Evolutionary conservation across 2,113 vertebrate species (phyloP), one percentile per base, ranked within the genome.

Genomic region (Melanerpes formicivorus): DNA sequence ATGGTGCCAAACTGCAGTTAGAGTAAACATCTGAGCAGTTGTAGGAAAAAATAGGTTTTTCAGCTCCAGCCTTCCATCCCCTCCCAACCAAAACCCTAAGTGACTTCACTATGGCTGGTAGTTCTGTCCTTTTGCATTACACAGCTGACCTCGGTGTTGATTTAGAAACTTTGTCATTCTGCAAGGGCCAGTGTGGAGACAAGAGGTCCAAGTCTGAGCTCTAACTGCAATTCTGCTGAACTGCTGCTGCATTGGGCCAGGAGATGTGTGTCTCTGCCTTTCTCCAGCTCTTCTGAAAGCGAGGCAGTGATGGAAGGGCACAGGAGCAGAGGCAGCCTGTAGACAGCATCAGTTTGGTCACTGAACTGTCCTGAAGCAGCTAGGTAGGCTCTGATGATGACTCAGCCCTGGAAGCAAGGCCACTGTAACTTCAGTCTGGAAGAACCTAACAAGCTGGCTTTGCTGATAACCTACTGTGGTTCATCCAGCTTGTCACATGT

Each of bases 101-200:
- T 9, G 40, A 59, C n/a, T 19, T 63, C 56, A 26, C 54, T 6
- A 3, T 23, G 75, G 70, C 18, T 27, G 37, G 59, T 1, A 1
- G 40, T 10, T 72, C 54, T 0, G 0, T 32, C 12, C 23, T 32
- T 77, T 48, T 9, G 40, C 80, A 63, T 67, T 58, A 27, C 5
- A 10, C 9, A 5, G 46, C 64, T 27, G 64, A 40, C 11, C 54
- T 18, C 30, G 11, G 13, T 52, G 55, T 30, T 69, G 34, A 23
- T 63, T 76, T 63, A 63, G 80, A 52, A 52, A 5, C 17, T 13
- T 11, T 2, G 8, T 29, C 8, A 10, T 56, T 73, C 19, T 29
- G 9, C 0, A 1, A 22, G 25, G 15, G 13, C 13, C 52, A 4
- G 2, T 2, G 4, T 25, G 4, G 40, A n/a, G 44, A n/a, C 60